phyloP scores from a whole-genome alignment of 2,797 vertebrate genomes.

The Falco berigora region DNA sequence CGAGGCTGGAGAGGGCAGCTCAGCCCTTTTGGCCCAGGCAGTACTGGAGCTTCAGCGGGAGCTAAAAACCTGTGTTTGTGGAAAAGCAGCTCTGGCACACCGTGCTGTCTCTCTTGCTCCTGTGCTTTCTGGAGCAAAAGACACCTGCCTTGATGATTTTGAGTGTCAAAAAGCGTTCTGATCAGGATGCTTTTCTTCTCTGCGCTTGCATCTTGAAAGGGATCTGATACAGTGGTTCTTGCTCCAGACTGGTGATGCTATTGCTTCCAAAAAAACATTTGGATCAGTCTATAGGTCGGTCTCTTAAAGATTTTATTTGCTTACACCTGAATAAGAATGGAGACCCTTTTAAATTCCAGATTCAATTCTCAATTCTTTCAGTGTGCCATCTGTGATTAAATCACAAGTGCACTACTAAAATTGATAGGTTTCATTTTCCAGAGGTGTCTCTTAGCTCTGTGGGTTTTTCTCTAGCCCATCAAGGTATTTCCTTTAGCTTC shows the following conservation, averaged over 20 bases:
- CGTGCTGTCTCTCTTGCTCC: rapidly evolving
- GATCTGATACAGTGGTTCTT: not conserved
- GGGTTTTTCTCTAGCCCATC: not conserved
- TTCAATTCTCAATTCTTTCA: not conserved
- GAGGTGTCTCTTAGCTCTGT: not conserved
- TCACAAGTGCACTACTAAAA: not conserved
- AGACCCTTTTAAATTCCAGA: not conserved
- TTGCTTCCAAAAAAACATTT: not conserved
- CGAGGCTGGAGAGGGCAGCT: not conserved
- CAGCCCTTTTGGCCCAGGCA: not conserved
- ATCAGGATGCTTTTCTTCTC: not conserved
- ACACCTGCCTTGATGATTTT: not conserved
- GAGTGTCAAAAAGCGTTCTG: not conserved
- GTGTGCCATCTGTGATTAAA: not conserved
- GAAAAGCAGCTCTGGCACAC: not conserved
- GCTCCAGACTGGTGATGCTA: rapidly evolving
- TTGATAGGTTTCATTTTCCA: not conserved
- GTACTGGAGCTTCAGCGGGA: not conserved
- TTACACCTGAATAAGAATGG: not conserved
- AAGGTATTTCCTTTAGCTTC: not conserved
- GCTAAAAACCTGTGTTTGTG: not conserved
- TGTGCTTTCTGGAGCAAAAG: not conserved
- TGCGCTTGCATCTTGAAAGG: not conserved
- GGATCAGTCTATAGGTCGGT: not conserved
- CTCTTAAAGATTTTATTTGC: not conserved